Conservation (phyloP, 2,888 invertebrate species). For the Eledona agricola region DNA sequence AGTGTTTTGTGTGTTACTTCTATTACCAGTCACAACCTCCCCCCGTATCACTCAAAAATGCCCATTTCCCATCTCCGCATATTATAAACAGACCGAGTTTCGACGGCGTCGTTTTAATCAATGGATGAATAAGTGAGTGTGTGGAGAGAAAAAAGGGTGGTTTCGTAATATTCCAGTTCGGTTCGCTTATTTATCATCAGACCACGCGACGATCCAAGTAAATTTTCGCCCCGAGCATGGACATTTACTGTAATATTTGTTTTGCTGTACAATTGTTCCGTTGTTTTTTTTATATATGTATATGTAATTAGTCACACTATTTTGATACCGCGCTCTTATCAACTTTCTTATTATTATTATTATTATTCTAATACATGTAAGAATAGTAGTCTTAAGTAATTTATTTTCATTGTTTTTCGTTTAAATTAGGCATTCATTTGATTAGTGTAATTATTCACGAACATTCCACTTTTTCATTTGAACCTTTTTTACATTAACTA, state of each 20-base stretch:
- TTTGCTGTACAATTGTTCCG: constrained; percentile 40
- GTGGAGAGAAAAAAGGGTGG: constrained; percentile 22
- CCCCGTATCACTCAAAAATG: constrained; percentile 24
- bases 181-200: constrained; percentile 55
- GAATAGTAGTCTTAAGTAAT: constrained; percentile 48
- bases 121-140: constrained; percentile 48
- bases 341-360: constrained; percentile 33
- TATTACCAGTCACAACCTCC: constrained; percentile 9
- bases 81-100: constrained; percentile 24
- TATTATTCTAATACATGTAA: constrained; percentile 27
- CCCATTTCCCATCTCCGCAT: constrained; percentile 30
- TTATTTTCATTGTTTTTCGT: constrained; percentile 52
- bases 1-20: constrained; percentile 30
- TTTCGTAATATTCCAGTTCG: constrained; percentile 23
- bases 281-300: constrained; percentile 45
- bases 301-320: constrained; percentile 50
- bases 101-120: constrained; percentile 39
- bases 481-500: constrained; percentile 35
- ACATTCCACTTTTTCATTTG: constrained; percentile 56
- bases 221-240: constrained; percentile 30
- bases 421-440: constrained; percentile 50
- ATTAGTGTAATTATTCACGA: constrained; percentile 45
- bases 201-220: constrained; percentile 50
- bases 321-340: constrained; percentile 51
- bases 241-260: constrained; percentile 31